Conservation (phyloP, 2,797 vertebrate genomes). For the Acropternis orthonyx region DNA sequence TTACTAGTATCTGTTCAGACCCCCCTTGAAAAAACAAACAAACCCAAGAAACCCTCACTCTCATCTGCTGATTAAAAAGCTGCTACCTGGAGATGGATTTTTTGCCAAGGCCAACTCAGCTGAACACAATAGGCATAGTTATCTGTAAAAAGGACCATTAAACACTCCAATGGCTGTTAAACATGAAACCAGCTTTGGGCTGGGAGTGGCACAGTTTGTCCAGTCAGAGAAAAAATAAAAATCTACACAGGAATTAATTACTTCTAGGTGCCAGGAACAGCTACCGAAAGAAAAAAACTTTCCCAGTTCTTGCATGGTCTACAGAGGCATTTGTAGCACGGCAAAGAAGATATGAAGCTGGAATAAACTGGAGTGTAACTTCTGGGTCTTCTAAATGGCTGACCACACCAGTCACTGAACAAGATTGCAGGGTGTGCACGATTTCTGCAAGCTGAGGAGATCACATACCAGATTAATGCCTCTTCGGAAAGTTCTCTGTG, state of each 20-base stretch:
- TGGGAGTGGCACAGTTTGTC: constrained; percentile 18
- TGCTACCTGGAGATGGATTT: not conserved
- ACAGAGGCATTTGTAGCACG: not conserved
- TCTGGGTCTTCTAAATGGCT: not conserved
- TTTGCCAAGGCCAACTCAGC: not conserved
- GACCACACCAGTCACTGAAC: not conserved
- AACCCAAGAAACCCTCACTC: not conserved
- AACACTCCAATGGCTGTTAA: constrained; percentile 27
- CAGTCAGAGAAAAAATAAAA: constrained; percentile 5
- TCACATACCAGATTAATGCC: not conserved
- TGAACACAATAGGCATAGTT: not conserved
- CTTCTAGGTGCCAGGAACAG: not conserved
- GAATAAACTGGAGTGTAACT: not conserved
- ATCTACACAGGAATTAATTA: constrained; percentile 1
- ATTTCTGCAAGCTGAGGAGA: not conserved
- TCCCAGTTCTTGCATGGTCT: not conserved
- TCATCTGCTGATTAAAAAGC: not conserved
- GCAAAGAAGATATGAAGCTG: not conserved
- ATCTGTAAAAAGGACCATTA: constrained; percentile 30
- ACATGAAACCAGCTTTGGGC: constrained; percentile 9
- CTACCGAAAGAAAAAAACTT: not conserved
- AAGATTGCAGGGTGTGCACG: not conserved
- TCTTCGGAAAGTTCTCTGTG: not conserved
- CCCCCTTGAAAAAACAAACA: not conserved
- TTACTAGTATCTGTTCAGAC: not conserved